phyloP scores from a whole-genome alignment of 1,140 invertebrate genomes.

The Aricia agestis region DNA sequence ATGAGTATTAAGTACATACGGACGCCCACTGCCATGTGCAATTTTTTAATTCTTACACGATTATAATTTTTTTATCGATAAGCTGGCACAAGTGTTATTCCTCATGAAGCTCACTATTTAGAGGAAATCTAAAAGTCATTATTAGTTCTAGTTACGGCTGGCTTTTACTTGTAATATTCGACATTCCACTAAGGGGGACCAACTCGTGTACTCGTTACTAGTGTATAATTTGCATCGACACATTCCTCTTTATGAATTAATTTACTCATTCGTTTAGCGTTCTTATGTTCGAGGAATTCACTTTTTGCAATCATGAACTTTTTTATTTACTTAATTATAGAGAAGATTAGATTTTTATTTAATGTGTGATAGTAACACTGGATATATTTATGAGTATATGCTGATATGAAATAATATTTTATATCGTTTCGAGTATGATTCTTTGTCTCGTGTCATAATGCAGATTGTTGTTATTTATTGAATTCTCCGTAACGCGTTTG shows the following conservation, averaged over 20 bases:
- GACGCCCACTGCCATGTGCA: conserved; percentile 69
- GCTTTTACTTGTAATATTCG: conserved; percentile 12
- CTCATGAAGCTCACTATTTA: conserved; percentile 54
- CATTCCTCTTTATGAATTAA: conserved; percentile 24
- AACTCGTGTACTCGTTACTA: conserved; percentile 11
- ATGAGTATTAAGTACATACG: conserved; percentile 60
- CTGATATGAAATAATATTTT: conserved; percentile 64
- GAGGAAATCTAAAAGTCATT: conserved; percentile 8
- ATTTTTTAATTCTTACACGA: conserved; percentile 63
- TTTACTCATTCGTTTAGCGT: conserved; percentile 10
- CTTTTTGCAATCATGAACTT: conserved; percentile 61
- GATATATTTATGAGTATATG: conserved; percentile 67
- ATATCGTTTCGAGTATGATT: conserved; percentile 59
- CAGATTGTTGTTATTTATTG: conserved; percentile 67
- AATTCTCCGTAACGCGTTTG: conserved; percentile 44
- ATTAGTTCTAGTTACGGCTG: neutral
- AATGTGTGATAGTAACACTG: conserved; percentile 69
- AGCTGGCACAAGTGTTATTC: conserved; percentile 52
- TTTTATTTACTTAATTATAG: conserved; percentile 65
- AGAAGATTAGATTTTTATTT: conserved; percentile 74
- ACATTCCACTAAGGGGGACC: conserved; percentile 20
- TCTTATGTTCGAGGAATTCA: conserved; percentile 33
- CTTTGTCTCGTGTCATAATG: conserved; percentile 63
- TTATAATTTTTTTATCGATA: conserved; percentile 58
- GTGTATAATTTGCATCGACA: conserved; percentile 18